Evolutionary conservation across 2,888 invertebrate species (phyloP), one percentile per base, ranked within the genome.

Genomic region (Platycnemis pennipes): DNA sequence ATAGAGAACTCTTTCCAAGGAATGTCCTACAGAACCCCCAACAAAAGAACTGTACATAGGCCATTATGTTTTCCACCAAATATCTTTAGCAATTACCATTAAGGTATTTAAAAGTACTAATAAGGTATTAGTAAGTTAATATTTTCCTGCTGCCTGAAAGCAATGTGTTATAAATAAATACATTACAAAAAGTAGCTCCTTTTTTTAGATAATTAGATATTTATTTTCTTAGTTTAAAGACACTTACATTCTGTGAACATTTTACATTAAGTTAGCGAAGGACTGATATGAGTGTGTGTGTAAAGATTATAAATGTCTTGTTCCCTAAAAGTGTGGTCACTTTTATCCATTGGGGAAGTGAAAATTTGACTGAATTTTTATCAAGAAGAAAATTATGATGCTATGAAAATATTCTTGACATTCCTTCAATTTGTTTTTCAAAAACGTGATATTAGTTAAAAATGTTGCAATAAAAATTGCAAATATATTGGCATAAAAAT

Each of bases 221-320:
- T 77, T 77, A 77, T 77, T 77, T 77, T 77, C 77, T 37, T 77
- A 77, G 77, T 77, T 77, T 77, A 37, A 77, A 37, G 7, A 69
- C 22, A 37, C 37, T 49, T 49, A 77, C 31, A 26, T 77, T 37
- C 37, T 37, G 16, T 77, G 77, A 77, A 4, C 8, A 77, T 37
- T 77, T 77, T 13, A 77, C 11, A 77, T 37, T 77, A 31, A 77
- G 11, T 37, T 11, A 77, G 8, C n/a, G 63, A 63, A 63, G 63
- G 63, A 63, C 63, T 63, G 63, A 63, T 26, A 26, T 63, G 53
- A n/a, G n/a, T 53, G 53, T 53, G 63, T 63, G 26, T n/a, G 63
- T 26, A 63, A n/a, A 63, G 63, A 63, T 26, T 63, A 26, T 63
- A 22, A 2, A 63, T 63, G 63, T 63, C 26, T 63, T 63, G 26